Conservation (phyloP, 1,140 invertebrate species). For the Melanaphis sacchari region DNA sequence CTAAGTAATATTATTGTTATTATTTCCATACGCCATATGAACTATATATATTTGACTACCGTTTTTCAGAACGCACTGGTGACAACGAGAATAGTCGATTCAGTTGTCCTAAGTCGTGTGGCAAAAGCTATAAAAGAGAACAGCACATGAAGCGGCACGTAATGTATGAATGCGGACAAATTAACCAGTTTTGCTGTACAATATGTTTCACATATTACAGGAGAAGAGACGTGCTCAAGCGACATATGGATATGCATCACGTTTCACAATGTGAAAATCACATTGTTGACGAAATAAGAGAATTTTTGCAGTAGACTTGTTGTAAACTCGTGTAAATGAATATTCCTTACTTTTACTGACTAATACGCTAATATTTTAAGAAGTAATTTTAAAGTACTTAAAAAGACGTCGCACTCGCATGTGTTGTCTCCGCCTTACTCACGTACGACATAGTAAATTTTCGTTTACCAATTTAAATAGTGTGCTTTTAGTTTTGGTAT, state of each 20-base stretch:
- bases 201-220: slow-evolving; percentile 64
- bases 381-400: background rate
- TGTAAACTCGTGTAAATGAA: background rate
- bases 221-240: slow-evolving; percentile 20
- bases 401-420: too few relatives aligned
- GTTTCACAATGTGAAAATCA: background rate
- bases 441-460: too few relatives aligned
- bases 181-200: slow-evolving; percentile 65
- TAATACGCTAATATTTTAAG: background rate
- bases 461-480: too few relatives aligned
- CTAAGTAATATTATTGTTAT: background rate
- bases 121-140: slow-evolving; percentile 59
- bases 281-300: background rate
- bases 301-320: background rate
- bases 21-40: background rate
- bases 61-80: background rate
- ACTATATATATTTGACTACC: background rate
- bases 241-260: slow-evolving; percentile 9
- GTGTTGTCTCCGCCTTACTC: too few relatives aligned
- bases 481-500: too few relatives aligned
- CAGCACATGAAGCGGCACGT: slow-evolving; percentile 60
- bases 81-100: background rate
- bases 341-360: background rate
- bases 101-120: slow-evolving; percentile 58
- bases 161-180: slow-evolving; percentile 63